phyloP scores from a whole-genome alignment of 2,113 vertebrate species.

The Erythrolamprus reginae region DNA sequence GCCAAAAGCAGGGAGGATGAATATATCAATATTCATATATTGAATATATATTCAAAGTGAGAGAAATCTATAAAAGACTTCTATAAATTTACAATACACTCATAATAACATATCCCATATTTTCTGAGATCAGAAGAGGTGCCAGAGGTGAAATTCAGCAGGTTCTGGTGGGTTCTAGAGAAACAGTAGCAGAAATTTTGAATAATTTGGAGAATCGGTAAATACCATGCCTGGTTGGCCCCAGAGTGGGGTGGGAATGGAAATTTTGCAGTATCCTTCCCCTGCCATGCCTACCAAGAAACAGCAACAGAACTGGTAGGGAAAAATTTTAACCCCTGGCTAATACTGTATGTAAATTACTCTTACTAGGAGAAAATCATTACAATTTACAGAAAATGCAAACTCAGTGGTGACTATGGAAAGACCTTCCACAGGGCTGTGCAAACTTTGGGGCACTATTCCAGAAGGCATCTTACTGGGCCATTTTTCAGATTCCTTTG shows the following conservation, averaged over 20 bases:
- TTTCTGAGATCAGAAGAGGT: background rate
- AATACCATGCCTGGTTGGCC: too few relatives aligned
- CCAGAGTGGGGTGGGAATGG: too few relatives aligned
- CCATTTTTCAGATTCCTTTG: background rate
- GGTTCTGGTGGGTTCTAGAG: too few relatives aligned
- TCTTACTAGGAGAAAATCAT: background rate
- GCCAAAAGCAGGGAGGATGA: background rate
- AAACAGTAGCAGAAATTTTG: too few relatives aligned
- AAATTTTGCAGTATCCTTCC: too few relatives aligned
- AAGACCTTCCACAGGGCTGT: background rate
- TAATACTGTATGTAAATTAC: background rate
- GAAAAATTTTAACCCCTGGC: too few relatives aligned
- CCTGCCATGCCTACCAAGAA: too few relatives aligned
- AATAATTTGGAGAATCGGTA: too few relatives aligned
- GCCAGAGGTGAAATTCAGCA: too few relatives aligned
- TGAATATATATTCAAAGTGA: background rate
- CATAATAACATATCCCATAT: background rate
- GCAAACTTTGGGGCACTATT: background rate
- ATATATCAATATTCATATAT: too few relatives aligned
- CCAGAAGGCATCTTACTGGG: background rate
- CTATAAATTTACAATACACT: background rate
- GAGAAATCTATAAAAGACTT: background rate
- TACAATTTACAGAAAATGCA: background rate
- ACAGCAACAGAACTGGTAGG: too few relatives aligned
- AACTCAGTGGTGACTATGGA: background rate